Conservation (phyloP, 2,113 vertebrate species). For the Epinephelus lanceolatus region DNA sequence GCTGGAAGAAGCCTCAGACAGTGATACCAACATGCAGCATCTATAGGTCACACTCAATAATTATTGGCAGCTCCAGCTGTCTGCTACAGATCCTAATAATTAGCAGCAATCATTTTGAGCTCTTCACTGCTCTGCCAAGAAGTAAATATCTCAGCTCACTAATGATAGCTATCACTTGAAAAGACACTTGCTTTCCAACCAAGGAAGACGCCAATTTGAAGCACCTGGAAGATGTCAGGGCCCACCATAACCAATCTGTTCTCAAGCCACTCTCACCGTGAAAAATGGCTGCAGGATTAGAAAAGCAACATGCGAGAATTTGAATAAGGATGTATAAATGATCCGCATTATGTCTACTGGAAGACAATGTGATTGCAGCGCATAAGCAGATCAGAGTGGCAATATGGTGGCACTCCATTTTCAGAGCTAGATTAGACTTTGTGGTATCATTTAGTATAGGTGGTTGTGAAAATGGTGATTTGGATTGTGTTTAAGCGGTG, state of each 20-base stretch:
- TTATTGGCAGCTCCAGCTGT: slow-evolving; percentile 55
- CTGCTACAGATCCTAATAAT: slow-evolving; percentile 59
- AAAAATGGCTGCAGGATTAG: slow-evolving; percentile 24
- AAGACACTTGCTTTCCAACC: slow-evolving; percentile 9
- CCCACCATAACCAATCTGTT: slow-evolving; percentile 21
- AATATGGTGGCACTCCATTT: slow-evolving; percentile 24
- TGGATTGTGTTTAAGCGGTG: neutral
- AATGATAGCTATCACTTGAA: slow-evolving; percentile 47
- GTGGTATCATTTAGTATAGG: slow-evolving; percentile 10
- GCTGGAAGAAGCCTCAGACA: neutral
- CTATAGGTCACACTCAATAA: slow-evolving; percentile 15
- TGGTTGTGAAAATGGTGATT: slow-evolving; percentile 14
- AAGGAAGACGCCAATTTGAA: slow-evolving; percentile 26
- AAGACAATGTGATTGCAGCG: slow-evolving; percentile 18
- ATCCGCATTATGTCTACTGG: neutral
- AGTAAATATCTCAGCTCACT: slow-evolving; percentile 47
- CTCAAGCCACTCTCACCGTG: slow-evolving; percentile 1
- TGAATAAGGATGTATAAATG: slow-evolving; percentile 29
- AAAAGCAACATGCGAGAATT: slow-evolving; percentile 25
- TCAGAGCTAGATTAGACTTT: slow-evolving; percentile 26
- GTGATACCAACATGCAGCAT: neutral
- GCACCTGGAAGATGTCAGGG: slow-evolving; percentile 46
- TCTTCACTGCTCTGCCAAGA: slow-evolving; percentile 23
- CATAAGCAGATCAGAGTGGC: slow-evolving; percentile 11
- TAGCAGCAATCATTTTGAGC: slow-evolving; percentile 41